Conservation (phyloP, 2,888 invertebrate genomes). For the Dynastes tityus region DNA sequence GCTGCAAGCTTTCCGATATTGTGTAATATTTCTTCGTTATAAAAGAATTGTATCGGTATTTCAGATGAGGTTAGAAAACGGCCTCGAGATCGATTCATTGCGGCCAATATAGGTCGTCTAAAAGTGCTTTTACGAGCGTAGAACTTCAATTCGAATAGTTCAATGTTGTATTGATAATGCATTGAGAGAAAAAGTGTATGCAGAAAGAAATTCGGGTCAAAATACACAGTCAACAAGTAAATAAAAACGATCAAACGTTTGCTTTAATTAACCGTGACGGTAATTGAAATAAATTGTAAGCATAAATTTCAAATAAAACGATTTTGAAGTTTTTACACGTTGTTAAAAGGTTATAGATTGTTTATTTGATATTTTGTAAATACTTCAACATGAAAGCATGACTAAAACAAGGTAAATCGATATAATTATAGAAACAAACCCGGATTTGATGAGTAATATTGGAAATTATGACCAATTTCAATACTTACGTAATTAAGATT, state of each 20-base stretch:
- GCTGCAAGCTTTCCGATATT: no score
- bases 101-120: neutral
- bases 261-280: neutral
- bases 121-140: neutral
- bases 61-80: neutral
- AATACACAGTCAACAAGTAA: neutral
- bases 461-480: no score
- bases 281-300: neutral
- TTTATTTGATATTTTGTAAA: neutral
- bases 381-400: neutral
- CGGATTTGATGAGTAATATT: no score
- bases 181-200: neutral
- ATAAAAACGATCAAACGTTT: neutral
- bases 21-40: no score
- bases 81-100: constrained; percentile 3
- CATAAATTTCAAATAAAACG: neutral
- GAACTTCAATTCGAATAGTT: neutral
- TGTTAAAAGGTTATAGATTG: neutral
- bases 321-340: neutral
- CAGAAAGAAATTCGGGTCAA: neutral
- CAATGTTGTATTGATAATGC: neutral
- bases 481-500: no score
- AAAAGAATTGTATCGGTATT: constrained; percentile 7
- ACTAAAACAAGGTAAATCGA: no score
- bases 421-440: no score